These are phyloP conservation scores for Nomada hirtipes DNA, from an alignment of 2,888 invertebrate species.

Conservation along the genomic window DNA sequence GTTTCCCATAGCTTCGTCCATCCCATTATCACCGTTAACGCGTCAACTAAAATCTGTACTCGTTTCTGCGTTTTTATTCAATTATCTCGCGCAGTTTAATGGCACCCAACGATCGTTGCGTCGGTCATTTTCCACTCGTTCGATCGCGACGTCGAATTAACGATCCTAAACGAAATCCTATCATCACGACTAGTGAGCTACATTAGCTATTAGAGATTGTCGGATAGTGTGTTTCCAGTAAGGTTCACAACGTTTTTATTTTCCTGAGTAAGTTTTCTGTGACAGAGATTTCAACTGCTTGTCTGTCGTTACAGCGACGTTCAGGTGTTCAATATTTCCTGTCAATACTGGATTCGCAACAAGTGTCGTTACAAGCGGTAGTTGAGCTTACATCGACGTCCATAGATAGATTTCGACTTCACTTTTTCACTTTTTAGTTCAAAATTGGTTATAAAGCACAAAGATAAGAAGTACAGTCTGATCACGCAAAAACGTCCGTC, in stretches of 20 bases:
- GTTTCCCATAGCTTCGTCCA: slow-evolving; percentile 21
- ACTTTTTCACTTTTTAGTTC: too few species aligned
- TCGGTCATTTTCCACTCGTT: not conserved
- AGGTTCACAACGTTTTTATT: too few species aligned
- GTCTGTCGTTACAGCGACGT: not conserved
- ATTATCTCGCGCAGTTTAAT: slow-evolving; percentile 17
- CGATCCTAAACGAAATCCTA: slow-evolving; percentile 14
- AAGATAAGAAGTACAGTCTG: too few species aligned
- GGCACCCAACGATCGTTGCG: not conserved
- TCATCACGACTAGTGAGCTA: not conserved
- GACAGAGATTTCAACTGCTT: not conserved
- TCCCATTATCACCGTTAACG: slow-evolving; percentile 33
- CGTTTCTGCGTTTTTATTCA: slow-evolving; percentile 13
- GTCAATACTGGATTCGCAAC: too few species aligned
- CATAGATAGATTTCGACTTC: too few species aligned
- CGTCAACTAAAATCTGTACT: slow-evolving; percentile 17
- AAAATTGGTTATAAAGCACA: too few species aligned
- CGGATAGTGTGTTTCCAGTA: too few species aligned
- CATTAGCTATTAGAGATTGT: not conserved
- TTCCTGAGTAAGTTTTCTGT: not conserved
- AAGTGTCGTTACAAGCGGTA: too few species aligned
- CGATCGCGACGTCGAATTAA: slow-evolving; percentile 1
- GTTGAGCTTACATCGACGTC: too few species aligned
- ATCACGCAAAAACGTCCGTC: too few species aligned
- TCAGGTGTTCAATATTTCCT: too few species aligned